Conservation (phyloP, 2,797 vertebrate species). For the Florisuga fusca region DNA sequence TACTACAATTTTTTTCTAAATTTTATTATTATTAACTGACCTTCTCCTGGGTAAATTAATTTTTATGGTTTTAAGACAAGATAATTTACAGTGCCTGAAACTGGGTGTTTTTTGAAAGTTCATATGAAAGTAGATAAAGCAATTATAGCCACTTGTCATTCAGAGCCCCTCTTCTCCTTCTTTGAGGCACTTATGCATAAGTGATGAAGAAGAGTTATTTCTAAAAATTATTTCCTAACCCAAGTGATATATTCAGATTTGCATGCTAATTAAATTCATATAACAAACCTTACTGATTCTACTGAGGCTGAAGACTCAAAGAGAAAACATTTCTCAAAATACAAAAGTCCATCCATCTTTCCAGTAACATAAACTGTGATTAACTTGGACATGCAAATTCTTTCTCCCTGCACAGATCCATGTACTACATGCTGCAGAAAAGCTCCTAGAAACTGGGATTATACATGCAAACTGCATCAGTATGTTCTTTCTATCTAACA, state of each 20-base stretch:
- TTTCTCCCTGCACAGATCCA: neutral
- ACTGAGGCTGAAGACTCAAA: neutral
- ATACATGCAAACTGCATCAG: neutral
- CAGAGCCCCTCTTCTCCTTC: neutral
- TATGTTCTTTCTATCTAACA: neutral
- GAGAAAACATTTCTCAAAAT: neutral
- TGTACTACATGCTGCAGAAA: neutral
- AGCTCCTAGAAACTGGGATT: neutral
- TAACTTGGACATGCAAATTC: neutral
- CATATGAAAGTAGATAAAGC: neutral
- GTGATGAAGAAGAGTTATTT: neutral
- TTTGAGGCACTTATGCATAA: neutral
- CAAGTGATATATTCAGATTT: conserved; percentile 13
- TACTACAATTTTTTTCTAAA: neutral
- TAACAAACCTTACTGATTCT: neutral
- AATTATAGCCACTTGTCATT: conserved; percentile 13
- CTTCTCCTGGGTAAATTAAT: neutral
- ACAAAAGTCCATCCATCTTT: neutral
- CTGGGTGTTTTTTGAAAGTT: neutral
- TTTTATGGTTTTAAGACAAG: neutral
- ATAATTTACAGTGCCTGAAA: neutral
- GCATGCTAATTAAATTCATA: conserved; percentile 10
- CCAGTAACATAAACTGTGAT: neutral
- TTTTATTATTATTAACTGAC: neutral
- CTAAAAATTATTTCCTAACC: conserved; percentile 30